Percentiles rank a stretch among this genome's conserved stretches.
These are phyloP conservation scores for Mercenaria mercenaria DNA, from an alignment of 1,140 invertebrate species.

Conservation along the genomic window DNA sequence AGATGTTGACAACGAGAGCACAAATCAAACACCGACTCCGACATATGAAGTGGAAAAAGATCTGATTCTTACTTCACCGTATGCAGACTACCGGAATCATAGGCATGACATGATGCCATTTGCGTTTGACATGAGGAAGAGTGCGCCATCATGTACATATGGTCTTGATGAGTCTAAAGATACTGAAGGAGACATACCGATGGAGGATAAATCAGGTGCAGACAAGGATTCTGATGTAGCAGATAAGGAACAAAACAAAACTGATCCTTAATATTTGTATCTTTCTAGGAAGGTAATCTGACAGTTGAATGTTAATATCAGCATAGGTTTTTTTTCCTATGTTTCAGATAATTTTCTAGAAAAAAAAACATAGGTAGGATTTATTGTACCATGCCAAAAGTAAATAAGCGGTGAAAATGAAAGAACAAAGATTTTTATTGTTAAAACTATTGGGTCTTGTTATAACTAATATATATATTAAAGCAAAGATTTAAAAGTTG, in stretches of 20 bases:
- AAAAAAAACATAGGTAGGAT: no score
- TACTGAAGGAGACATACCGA: neutral
- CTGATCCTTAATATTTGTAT: neutral
- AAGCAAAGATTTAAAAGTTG: no score
- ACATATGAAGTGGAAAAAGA: conserved; percentile 59
- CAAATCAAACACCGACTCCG: conserved; percentile 48
- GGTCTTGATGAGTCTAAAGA: conserved; percentile 23
- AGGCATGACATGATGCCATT: conserved; percentile 65
- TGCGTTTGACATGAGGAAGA: conserved; percentile 57
- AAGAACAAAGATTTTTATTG: no score
- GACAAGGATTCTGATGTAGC: neutral
- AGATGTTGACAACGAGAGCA: conserved; percentile 54
- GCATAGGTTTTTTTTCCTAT: no score
- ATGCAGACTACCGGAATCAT: conserved; percentile 59
- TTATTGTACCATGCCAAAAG: no score
- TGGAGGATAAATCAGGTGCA: neutral
- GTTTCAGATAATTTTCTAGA: no score
- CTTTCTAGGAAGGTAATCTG: neutral
- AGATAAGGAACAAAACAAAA: conserved; percentile 20
- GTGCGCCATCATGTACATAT: conserved; percentile 31
- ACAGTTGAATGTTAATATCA: no score
- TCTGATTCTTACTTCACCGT: conserved; percentile 57
- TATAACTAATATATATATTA: no score
- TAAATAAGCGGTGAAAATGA: no score
- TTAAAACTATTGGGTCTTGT: no score